These are phyloP conservation scores for Mesochorus sp. DNA, from an alignment of 2,888 invertebrate species.

Conservation along the genomic window DNA sequence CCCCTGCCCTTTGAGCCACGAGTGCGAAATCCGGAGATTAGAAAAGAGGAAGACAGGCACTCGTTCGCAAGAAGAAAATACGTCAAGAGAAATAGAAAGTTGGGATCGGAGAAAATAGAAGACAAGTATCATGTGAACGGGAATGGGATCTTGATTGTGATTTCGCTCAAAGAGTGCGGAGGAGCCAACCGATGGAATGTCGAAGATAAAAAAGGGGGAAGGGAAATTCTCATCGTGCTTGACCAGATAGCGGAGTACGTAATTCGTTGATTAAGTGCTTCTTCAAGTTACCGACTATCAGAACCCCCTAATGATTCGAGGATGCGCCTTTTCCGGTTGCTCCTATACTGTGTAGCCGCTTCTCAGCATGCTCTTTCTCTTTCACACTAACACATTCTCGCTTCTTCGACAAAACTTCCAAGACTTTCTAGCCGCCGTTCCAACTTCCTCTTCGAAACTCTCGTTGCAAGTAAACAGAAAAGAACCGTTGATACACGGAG, in stretches of 20 bases:
- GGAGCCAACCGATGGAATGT: neutral
- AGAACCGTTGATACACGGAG: constrained; percentile 4
- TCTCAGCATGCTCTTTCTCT: too few relatives aligned
- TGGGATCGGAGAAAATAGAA: neutral
- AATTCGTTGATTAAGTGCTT: constrained; percentile 56
- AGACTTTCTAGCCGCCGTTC: too few relatives aligned
- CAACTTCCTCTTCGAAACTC: too few relatives aligned
- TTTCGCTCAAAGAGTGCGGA: constrained; percentile 27
- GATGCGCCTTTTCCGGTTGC: neutral
- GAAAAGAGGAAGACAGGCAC: constrained; percentile 21
- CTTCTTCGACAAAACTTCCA: neutral
- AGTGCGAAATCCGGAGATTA: constrained; percentile 31
- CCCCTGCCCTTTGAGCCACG: too few relatives aligned
- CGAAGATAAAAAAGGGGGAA: neutral
- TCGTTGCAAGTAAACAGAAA: constrained; percentile 16
- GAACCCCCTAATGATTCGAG: constrained; percentile 26
- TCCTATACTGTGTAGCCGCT: neutral
- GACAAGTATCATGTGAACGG: constrained; percentile 8
- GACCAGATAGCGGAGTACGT: constrained; percentile 25
- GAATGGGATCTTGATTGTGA: constrained; percentile 53
- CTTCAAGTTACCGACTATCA: neutral
- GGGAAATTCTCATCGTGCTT: constrained; percentile 26
- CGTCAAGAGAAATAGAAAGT: neutral
- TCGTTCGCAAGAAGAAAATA: neutral
- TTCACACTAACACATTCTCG: neutral